phyloP scores from a whole-genome alignment of 2,797 vertebrate species.

The Chelon auratus region DNA sequence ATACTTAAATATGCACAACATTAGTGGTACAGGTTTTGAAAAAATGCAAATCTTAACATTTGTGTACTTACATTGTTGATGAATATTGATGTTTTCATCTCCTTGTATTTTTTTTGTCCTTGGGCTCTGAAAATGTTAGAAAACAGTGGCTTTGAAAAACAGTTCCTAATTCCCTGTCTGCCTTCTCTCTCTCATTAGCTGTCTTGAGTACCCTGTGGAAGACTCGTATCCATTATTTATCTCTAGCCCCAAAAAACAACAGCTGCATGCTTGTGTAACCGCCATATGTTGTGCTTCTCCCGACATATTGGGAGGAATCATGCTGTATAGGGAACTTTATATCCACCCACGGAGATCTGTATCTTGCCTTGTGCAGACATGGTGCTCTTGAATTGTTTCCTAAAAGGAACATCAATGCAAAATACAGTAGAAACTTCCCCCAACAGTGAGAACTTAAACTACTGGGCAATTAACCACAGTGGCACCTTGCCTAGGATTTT shows the following conservation, averaged over 20 bases:
- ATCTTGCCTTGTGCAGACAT: slow-evolving; percentile 37
- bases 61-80: slow-evolving; percentile 58
- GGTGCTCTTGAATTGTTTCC: slow-evolving; percentile 48
- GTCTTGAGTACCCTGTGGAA: slow-evolving; percentile 75
- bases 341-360: slow-evolving; percentile 64
- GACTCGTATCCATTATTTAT: slow-evolving; percentile 84
- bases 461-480: slow-evolving; percentile 50
- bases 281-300: slow-evolving; percentile 75
- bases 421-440: slow-evolving; percentile 41
- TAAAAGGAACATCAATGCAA: slow-evolving; percentile 33
- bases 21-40: slow-evolving; percentile 34
- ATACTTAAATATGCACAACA: slow-evolving; percentile 47
- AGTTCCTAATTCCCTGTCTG: slow-evolving; percentile 78
- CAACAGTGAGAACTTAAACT: slow-evolving; percentile 28
- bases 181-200: slow-evolving; percentile 79
- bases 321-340: slow-evolving; percentile 60
- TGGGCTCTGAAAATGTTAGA: slow-evolving; percentile 75
- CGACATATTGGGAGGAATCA: slow-evolving; percentile 72
- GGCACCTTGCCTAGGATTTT: slow-evolving; percentile 49
- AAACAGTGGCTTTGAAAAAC: slow-evolving; percentile 77
- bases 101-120: slow-evolving; percentile 73
- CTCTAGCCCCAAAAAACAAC: slow-evolving; percentile 75
- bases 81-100: slow-evolving; percentile 68
- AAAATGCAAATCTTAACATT: slow-evolving; percentile 65
- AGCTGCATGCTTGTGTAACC: slow-evolving; percentile 81